Base-by-base conservation (phyloP, 2,113 vertebrate genomes). In the Ascaphus truei region DNA sequence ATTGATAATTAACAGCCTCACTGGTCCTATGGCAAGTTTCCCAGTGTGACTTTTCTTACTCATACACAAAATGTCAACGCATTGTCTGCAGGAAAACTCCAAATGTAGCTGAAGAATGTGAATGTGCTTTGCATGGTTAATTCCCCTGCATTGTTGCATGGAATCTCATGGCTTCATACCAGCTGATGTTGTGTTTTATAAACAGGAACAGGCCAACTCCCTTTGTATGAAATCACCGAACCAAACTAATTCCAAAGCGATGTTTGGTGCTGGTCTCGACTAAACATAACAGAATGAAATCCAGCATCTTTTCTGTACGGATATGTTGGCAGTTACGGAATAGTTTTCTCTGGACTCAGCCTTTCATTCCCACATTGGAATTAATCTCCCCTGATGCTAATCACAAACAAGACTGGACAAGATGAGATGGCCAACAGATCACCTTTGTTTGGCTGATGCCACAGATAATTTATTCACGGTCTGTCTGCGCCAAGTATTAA, bases 361-460 rank as follows among this genome's bases (percentile, higher is more conserved):
- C 15, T 4, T 41, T 18, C 34, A 62, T 48, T 48, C 30, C 23
- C 9, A 12, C 60, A 48, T 62, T 12, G 29, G 41, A 62, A 48
- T 50, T 62, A 34, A 50, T 62, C 60, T 62, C 60, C 43, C 16
- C 31, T 6, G 43, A 15, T 47, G 59, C 26, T 62, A 41, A 48
- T 48, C 60, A 48, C 30, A 62, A 61, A 27, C 26, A 62, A 47
- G 18, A 18, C 7, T 29, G 43, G 31, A 48, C 30, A 31, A 31
- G 41, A 48, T 62, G 39, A 47, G 39, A 31, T 45, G 41, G 22
- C 59, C 59, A 41, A 47, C 41, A 47, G 59, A 20, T n/a, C 27
- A 39, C 59, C 58, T 18, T 20, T 31, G 41, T 62, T 16, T 62
- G 59, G 31, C 18, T 5, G 41, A 23, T 33, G 23, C 16, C 20